Evolutionary conservation across 2,888 invertebrate species (phyloP).

Genomic region (Eupithecia dodoneata): DNA sequence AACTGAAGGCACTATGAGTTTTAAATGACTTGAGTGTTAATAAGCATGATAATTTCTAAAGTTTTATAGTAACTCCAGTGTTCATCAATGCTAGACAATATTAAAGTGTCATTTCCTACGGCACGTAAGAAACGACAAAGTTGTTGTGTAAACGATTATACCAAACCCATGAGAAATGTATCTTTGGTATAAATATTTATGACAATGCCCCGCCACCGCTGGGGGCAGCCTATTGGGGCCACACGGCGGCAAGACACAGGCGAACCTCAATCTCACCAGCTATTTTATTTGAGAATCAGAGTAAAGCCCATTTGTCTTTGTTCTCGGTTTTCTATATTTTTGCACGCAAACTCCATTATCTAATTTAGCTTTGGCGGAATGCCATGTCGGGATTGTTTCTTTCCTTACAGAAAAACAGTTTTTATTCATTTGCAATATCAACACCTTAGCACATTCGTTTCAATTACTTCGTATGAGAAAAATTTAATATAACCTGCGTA

Average conservation of each 20-base stretch:
- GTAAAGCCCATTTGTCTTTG: conserved; percentile 83
- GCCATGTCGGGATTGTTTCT: conserved; percentile 81
- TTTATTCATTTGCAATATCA: conserved; percentile 77
- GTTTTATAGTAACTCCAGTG: too few relatives aligned
- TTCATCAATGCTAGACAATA: too few relatives aligned
- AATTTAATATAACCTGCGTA: conserved; percentile 50
- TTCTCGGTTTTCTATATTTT: conserved; percentile 84
- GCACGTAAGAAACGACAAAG: background rate
- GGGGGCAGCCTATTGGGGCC: conserved; percentile 30
- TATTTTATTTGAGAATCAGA: conserved; percentile 81
- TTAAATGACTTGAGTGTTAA: too few relatives aligned
- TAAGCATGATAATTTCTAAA: too few relatives aligned
- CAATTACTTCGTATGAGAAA: conserved; percentile 64
- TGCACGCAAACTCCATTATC: conserved; percentile 85
- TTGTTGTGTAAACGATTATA: background rate
- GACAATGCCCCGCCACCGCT: background rate
- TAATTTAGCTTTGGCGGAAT: conserved; percentile 84
- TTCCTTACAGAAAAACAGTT: conserved; percentile 76
- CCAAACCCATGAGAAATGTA: background rate
- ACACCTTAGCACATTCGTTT: conserved; percentile 76
- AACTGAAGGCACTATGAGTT: too few relatives aligned
- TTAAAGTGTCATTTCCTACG: too few relatives aligned
- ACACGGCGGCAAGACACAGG: conserved; percentile 58
- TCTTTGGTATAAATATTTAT: conserved; percentile 7
- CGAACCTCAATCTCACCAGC: conserved; percentile 70